A percentile compares a stretch with the other conserved stretches of the same genome.
Evolutionary conservation across 2,888 invertebrate genomes (phyloP).

Genomic region (Cataglyphis altisquamis): DNA sequence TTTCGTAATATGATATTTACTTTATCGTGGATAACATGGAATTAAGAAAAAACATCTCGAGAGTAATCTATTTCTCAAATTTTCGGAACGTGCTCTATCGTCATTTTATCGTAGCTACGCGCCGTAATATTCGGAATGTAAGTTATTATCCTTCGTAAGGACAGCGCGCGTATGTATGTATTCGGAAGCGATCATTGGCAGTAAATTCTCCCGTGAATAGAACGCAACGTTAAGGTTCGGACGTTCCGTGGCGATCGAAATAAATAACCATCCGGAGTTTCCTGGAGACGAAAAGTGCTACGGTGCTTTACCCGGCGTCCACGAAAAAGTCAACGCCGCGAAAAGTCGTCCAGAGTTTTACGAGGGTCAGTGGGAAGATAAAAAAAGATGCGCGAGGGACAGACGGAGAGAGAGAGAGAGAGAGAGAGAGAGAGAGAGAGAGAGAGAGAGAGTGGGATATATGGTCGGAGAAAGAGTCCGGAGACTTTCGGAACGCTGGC

Average conservation of each 20-base stretch:
- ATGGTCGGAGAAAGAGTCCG: slow-evolving; percentile 13
- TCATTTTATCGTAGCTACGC: neutral
- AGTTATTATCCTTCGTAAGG: slow-evolving; percentile 22
- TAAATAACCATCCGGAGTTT: slow-evolving; percentile 66
- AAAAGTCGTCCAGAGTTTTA: slow-evolving; percentile 69
- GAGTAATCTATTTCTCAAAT: neutral
- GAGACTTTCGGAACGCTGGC: slow-evolving; percentile 34
- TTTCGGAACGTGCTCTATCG: neutral
- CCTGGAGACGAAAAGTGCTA: slow-evolving; percentile 36
- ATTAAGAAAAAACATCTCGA: neutral
- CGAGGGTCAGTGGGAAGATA: slow-evolving; percentile 41
- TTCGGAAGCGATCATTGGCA: slow-evolving; percentile 59
- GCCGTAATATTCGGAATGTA: slow-evolving; percentile 36
- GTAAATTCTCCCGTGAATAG: slow-evolving; percentile 66
- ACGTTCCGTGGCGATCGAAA: slow-evolving; percentile 51
- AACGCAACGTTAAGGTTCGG: slow-evolving; percentile 40
- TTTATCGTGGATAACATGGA: neutral
- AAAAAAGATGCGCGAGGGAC: slow-evolving; percentile 17
- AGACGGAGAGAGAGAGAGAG: slow-evolving; percentile 3
- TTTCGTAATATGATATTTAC: neutral
- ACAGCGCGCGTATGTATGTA: neutral
- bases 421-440: slow-evolving; percentile 7
- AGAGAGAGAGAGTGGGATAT: slow-evolving; percentile 9
- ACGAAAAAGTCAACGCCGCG: slow-evolving; percentile 50
- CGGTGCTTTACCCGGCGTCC: slow-evolving; percentile 23